Conservation (phyloP, 1,140 invertebrate species). For the Homarus americanus region DNA sequence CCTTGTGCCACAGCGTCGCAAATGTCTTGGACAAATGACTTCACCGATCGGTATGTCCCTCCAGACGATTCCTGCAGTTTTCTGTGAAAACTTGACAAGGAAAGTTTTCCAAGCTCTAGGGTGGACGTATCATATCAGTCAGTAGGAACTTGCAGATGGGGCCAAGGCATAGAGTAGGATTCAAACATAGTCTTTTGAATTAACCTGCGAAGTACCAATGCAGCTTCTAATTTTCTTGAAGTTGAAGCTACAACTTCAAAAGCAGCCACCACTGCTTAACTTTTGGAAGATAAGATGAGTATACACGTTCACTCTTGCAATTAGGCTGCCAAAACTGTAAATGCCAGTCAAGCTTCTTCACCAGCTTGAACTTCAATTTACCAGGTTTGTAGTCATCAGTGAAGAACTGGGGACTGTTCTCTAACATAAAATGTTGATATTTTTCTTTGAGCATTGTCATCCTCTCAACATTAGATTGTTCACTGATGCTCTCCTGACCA, state of each 20-base stretch:
- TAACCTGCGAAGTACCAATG: neutral
- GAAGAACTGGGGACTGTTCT: constrained; percentile 8
- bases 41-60: neutral
- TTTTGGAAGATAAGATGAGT: neutral
- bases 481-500: constrained; percentile 27
- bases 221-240: neutral
- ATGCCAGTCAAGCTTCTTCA: constrained; percentile 10
- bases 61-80: neutral
- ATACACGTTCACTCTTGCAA: neutral
- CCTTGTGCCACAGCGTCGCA: constrained; percentile 11
- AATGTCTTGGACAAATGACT: constrained; percentile 26
- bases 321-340: constrained; percentile 37
- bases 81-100: neutral
- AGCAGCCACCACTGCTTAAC: neutral
- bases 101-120: neutral
- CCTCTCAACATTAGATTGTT: constrained; percentile 28
- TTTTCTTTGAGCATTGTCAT: constrained; percentile 34
- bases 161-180: neutral
- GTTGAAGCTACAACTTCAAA: neutral
- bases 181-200: neutral
- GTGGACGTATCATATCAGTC: neutral
- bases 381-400: neutral
- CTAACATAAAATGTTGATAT: constrained; percentile 41
- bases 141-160: constrained; percentile 6
- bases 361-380: constrained; percentile 29